Percentiles rank a stretch among this genome's conserved stretches.
These are phyloP conservation scores for Zeugodacus cucurbitae DNA, from an alignment of 1,140 invertebrate species.

Conservation along the genomic window DNA sequence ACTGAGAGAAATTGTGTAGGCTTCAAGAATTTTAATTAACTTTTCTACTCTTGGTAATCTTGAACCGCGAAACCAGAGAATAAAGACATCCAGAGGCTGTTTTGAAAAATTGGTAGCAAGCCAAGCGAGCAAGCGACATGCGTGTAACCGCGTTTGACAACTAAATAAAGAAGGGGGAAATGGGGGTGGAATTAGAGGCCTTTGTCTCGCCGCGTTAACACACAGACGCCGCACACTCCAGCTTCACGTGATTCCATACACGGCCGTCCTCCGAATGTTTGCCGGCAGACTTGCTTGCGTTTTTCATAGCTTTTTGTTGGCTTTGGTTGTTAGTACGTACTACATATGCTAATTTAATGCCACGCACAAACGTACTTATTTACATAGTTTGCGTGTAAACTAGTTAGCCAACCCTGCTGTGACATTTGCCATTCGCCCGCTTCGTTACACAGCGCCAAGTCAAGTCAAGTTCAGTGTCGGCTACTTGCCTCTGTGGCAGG, in stretches of 20 bases:
- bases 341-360: conserved; percentile 19
- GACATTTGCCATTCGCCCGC: background rate
- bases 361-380: background rate
- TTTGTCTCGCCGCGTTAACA: background rate
- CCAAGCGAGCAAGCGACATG: background rate
- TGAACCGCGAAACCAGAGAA: too few species aligned
- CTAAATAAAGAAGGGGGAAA: background rate
- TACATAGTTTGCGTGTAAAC: background rate
- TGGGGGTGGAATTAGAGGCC: background rate
- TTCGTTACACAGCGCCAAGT: background rate
- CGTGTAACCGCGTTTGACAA: background rate
- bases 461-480: conserved; percentile 12
- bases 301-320: background rate
- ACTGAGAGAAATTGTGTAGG: too few species aligned
- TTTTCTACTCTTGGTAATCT: too few species aligned
- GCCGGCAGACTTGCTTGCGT: background rate
- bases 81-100: background rate
- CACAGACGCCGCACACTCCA: background rate
- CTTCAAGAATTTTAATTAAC: too few species aligned
- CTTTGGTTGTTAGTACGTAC: background rate
- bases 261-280: background rate
- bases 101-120: background rate
- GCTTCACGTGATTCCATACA: background rate
- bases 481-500: conserved; percentile 3
- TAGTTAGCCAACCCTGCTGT: background rate